Conservation (phyloP, 2,888 invertebrate species). For the Platycheirus albimanus region DNA sequence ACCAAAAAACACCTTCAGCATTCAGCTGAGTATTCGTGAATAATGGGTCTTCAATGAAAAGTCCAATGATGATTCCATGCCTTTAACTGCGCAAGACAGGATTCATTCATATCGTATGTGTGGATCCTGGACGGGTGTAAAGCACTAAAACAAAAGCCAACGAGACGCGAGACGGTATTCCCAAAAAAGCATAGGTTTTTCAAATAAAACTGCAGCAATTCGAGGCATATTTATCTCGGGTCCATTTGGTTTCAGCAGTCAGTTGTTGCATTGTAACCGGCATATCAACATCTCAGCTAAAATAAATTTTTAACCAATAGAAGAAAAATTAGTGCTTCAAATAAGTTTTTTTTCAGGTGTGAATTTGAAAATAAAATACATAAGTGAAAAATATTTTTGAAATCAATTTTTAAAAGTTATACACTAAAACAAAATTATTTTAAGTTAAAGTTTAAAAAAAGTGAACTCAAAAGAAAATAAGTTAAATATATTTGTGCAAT, state of each 20-base stretch:
- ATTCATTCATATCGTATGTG: slow-evolving; percentile 58
- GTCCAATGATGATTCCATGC: slow-evolving; percentile 25
- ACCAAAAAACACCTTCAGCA: not conserved
- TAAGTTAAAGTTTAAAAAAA: too few relatives aligned
- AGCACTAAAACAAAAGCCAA: slow-evolving; percentile 53
- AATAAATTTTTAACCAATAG: not conserved
- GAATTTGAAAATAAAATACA: not conserved
- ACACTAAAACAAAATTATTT: too few relatives aligned
- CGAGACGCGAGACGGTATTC: not conserved
- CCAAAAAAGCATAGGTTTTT: slow-evolving; percentile 5
- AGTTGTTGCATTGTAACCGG: slow-evolving; percentile 70
- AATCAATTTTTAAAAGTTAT: not conserved
- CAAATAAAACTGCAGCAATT: slow-evolving; percentile 57
- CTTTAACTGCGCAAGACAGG: slow-evolving; percentile 58
- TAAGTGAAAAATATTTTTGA: not conserved
- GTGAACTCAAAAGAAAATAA: too few relatives aligned
- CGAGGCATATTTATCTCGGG: slow-evolving; percentile 55
- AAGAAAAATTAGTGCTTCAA: not conserved
- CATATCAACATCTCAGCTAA: slow-evolving; percentile 52
- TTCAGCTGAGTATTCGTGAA: not conserved
- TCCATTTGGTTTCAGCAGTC: slow-evolving; percentile 49
- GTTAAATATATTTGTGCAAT: too few relatives aligned
- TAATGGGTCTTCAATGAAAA: slow-evolving; percentile 55
- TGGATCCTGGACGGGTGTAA: slow-evolving; percentile 16
- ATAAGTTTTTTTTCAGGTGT: not conserved